Base-by-base conservation (phyloP, 1,140 invertebrate species). In the Drosophila nikananu region DNA sequence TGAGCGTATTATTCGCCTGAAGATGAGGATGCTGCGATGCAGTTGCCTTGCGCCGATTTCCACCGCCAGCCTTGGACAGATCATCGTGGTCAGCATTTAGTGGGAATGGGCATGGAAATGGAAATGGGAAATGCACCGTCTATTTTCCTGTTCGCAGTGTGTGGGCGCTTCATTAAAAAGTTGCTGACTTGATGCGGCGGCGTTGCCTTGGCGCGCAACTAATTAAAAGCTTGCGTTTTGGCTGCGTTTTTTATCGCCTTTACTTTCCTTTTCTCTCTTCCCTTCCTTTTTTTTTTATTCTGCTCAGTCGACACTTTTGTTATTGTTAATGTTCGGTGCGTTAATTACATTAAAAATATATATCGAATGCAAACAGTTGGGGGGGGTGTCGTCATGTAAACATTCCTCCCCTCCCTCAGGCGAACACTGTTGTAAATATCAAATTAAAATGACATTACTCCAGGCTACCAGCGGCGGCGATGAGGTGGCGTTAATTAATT, bases 341-440 rank as follows among this genome's bases (percentile, higher is more conserved):
- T 83, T 89, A 89, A 83, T 86, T 86, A 61, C 59, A 77, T 87
- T 89, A 81, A 89, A 81, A 68, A 70, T 81, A 65, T 75, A 55
- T 55, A 46, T 57, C 15, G 68, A 87, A 66, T 49, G 76, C 37
- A 80, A 71, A 79, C 70, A 72, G 70, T 41, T 30, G 12, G 23
- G 46, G 46, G 5, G 13, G 60, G 21, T 51, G 23, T 42, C 32
- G 30, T 19, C 48, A 8, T 42, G 42, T 48, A 46, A 41, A 37
- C 35, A n/a, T 17, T 19, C 4, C 13, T 5, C 19, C 17, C 19
- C n/a, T 15, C 30, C 10, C 30, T 3, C 35, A 27, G 30, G 25
- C 13, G 37, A 39, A 15, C 15, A 1, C 35, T 79, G 58, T 48
- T 79, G 58, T 68, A 80, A 87, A 80, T 80, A 80, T 79, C 52